These are phyloP conservation scores for Cebuella pygmaea DNA, from an alignment of 2,797 vertebrate species.

Conservation along the genomic window DNA sequence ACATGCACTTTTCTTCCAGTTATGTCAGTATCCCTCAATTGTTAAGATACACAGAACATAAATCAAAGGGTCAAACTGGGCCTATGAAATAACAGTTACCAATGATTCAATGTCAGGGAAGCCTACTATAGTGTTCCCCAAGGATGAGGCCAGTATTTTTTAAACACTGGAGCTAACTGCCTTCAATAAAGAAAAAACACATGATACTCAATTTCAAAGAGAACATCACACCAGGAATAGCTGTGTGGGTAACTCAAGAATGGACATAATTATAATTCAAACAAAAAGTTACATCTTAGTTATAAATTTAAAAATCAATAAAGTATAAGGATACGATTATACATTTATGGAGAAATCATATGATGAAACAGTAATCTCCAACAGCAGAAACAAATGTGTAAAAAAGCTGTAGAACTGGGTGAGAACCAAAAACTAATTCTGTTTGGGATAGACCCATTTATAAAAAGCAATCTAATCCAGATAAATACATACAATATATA, in stretches of 20 bases:
- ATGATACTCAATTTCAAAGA: constrained; percentile 71
- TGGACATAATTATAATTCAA: constrained; percentile 50
- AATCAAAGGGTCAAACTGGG: constrained; percentile 78
- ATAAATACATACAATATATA: neutral
- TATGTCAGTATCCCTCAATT: constrained; percentile 43
- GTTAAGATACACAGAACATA: constrained; percentile 69
- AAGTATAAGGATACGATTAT: neutral
- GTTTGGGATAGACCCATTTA: neutral
- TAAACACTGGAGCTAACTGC: constrained; percentile 74
- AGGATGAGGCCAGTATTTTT: constrained; percentile 76
- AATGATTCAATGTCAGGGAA: constrained; percentile 79
- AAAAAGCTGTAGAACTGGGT: neutral
- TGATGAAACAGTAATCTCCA: neutral
- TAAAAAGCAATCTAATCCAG: neutral
- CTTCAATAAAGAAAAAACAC: constrained; percentile 73
- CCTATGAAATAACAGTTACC: constrained; percentile 74
- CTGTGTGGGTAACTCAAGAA: neutral
- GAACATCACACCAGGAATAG: constrained; percentile 59
- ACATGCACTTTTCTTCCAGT: constrained; percentile 43
- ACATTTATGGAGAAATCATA: constrained; percentile 21
- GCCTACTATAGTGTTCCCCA: constrained; percentile 65
- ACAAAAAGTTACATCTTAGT: constrained; percentile 33
- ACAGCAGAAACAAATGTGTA: neutral
- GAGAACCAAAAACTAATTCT: neutral
- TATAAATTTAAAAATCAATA: constrained; percentile 54